Evolutionary conservation across 35 echinoderm and acorn worm species (phyloP).

Genomic region (Patiria miniata): DNA sequence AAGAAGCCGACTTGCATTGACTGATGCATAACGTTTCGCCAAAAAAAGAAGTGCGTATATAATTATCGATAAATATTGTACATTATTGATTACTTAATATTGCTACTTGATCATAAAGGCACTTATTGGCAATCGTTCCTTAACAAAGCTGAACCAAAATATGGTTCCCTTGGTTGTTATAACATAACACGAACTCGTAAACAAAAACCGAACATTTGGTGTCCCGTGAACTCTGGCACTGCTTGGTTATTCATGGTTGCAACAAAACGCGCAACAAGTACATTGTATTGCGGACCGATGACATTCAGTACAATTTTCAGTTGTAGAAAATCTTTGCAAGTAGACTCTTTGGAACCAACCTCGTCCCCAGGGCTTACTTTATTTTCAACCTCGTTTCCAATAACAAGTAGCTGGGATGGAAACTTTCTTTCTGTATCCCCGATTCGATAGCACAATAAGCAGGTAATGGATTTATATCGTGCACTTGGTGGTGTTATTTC

Average conservation of each 20-base stretch:
- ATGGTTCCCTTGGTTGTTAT: background rate
- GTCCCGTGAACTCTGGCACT: background rate
- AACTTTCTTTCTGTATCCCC: too few relatives aligned
- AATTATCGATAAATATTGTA: background rate
- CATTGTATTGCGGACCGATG: background rate
- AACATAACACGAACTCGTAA: background rate
- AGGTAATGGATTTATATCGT: too few relatives aligned
- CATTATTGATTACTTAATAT: background rate
- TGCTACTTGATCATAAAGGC: conserved; percentile 21
- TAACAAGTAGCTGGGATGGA: too few relatives aligned
- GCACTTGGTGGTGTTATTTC: too few relatives aligned
- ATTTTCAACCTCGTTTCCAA: too few relatives aligned
- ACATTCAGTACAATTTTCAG: background rate
- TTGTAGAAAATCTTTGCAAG: background rate
- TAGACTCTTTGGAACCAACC: too few relatives aligned
- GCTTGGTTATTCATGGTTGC: background rate
- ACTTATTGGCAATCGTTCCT: conserved; percentile 10
- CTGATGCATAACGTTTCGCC: too few relatives aligned
- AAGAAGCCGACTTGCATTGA: too few relatives aligned
- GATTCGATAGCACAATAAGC: too few relatives aligned
- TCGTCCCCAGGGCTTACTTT: too few relatives aligned
- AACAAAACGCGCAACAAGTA: background rate
- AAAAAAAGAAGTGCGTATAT: too few relatives aligned
- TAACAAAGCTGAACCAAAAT: background rate
- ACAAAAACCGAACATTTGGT: background rate